Conservation (phyloP, 23 tunicate genomes). For the Botrylloides violaceus region DNA sequence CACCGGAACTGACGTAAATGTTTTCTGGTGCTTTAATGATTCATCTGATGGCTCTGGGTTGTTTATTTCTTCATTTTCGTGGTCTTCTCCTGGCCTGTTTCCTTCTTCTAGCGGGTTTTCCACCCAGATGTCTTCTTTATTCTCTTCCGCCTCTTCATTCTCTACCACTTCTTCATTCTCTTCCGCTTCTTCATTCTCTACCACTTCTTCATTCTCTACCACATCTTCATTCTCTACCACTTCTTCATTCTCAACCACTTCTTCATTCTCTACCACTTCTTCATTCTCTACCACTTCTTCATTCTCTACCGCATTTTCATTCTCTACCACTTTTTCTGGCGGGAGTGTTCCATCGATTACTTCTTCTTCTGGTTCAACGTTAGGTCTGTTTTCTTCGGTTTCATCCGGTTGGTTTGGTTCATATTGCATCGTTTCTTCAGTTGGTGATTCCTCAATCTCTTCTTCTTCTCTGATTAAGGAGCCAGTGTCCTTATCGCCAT, state of each 20-base stretch:
- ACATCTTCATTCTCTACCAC: not conserved
- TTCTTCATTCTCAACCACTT: not conserved
- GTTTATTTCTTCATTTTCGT: not conserved
- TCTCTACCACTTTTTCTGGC: not conserved
- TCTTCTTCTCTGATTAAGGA: too few relatives aligned
- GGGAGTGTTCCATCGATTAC: not conserved
- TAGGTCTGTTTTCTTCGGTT: not conserved
- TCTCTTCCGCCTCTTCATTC: not conserved
- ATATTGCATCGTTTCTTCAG: not conserved
- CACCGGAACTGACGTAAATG: not conserved
- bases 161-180: not conserved
- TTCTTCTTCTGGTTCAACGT: not conserved
- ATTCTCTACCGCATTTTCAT: not conserved
- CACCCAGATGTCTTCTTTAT: not conserved
- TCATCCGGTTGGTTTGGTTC: not conserved
- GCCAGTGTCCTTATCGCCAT: too few relatives aligned
- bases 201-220: not conserved
- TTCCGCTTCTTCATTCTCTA: not conserved
- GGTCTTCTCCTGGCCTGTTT: not conserved
- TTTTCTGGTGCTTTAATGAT: not conserved
- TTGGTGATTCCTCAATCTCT: not conserved
- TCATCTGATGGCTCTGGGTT: not conserved
- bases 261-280: not conserved
- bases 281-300: not conserved
- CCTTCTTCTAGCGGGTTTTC: not conserved